Evolutionary conservation across 2,888 invertebrate genomes (phyloP).

Genomic region (Acanthacorydalis orientalis): DNA sequence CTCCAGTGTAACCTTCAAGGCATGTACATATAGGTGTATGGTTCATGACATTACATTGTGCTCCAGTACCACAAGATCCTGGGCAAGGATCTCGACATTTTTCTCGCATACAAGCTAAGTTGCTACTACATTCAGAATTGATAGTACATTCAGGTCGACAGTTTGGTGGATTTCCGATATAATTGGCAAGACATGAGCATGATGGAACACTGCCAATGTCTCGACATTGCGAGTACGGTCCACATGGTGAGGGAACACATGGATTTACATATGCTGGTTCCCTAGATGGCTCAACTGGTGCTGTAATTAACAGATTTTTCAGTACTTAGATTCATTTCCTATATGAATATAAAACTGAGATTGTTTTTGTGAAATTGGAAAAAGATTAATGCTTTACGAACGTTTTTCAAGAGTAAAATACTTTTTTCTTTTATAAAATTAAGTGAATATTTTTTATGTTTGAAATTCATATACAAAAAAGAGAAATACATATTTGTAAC

Average conservation of each 20-base stretch:
- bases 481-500: too few species aligned
- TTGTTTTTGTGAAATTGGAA: too few species aligned
- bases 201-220: constrained; percentile 32
- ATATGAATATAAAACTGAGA: too few species aligned
- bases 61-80: constrained; percentile 54
- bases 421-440: too few species aligned
- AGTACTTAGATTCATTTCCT: too few species aligned
- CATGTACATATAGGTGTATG: constrained; percentile 65
- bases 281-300: constrained; percentile 14
- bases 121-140: constrained; percentile 52
- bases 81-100: constrained; percentile 61
- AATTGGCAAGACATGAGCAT: constrained; percentile 48
- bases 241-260: constrained; percentile 56
- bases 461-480: too few species aligned
- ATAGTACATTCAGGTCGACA: constrained; percentile 61
- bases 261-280: constrained; percentile 28
- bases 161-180: constrained; percentile 54
- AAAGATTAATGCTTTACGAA: too few species aligned
- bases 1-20: constrained; percentile 47
- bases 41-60: constrained; percentile 52
- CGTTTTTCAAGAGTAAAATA: too few species aligned
- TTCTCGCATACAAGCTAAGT: constrained; percentile 51
- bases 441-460: too few species aligned
- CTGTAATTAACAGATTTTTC: constrained; percentile 4
- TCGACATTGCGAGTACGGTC: constrained; percentile 46